A percentile compares a stretch with the other conserved stretches of the same genome.
These are phyloP conservation scores for Bergia sp. DNA, from an alignment of 92 coral and sea anemone genomes.

Conservation along the genomic window DNA sequence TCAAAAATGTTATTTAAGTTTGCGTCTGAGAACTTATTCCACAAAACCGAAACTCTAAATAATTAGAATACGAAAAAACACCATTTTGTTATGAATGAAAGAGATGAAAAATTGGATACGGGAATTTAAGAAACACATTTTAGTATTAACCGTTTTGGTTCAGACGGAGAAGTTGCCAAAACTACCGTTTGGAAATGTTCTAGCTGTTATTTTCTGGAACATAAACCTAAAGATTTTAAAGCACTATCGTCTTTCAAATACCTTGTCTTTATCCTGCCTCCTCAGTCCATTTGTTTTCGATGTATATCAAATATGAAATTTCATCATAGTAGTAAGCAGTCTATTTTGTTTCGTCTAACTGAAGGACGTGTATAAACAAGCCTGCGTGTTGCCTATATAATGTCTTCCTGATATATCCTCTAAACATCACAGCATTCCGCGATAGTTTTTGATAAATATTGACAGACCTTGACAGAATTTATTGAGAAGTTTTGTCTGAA, in stretches of 20 bases:
- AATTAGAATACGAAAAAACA: background rate
- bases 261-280: background rate
- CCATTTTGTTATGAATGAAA: background rate
- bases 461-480: no score
- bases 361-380: background rate
- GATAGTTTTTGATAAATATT: no score
- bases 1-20: background rate
- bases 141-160: no score
- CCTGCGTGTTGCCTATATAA: background rate
- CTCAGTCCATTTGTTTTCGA: background rate
- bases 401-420: background rate
- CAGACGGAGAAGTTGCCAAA: no score
- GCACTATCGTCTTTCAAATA: no score
- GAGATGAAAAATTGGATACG: background rate
- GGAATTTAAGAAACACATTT: background rate
- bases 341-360: background rate
- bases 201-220: no score
- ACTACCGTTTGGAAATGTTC: no score
- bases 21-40: background rate
- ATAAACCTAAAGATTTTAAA: no score
- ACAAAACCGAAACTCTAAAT: background rate
- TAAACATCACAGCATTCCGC: background rate
- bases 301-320: background rate
- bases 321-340: background rate
- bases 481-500: no score